phyloP scores from a whole-genome alignment of 2,797 vertebrate species.

The Silurus lanzhouensis region DNA sequence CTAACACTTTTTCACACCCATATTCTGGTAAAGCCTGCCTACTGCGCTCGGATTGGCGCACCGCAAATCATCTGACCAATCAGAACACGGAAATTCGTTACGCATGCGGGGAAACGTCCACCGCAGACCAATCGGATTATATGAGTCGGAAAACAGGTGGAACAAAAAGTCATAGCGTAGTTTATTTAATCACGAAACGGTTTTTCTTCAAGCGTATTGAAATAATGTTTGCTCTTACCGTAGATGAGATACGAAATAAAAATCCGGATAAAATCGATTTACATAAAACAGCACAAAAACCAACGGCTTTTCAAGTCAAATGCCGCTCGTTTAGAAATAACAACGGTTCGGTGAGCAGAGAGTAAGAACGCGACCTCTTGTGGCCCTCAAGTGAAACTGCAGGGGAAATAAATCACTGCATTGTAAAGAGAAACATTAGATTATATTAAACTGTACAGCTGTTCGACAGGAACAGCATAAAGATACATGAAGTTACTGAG shows the following conservation, averaged over 20 bases:
- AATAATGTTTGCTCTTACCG: neutral
- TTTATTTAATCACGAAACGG: neutral
- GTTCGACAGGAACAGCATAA: too few species aligned
- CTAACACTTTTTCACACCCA: neutral
- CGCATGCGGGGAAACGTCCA: too few species aligned
- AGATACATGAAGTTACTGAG: too few species aligned
- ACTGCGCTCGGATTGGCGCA: neutral
- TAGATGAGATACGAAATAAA: neutral
- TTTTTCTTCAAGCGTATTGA: neutral
- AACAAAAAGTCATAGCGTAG: neutral
- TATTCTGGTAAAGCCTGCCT: neutral
- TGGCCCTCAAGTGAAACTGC: slow-evolving; percentile 9
- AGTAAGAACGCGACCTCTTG: neutral
- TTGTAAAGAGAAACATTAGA: too few species aligned
- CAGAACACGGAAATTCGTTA: neutral
- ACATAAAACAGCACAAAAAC: neutral
- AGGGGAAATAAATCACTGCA: neutral
- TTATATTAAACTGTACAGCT: too few species aligned
- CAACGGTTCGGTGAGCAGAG: neutral
- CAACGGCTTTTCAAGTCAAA: neutral
- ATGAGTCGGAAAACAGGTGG: neutral
- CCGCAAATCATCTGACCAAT: neutral
- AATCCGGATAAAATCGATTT: neutral
- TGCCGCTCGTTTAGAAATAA: neutral
- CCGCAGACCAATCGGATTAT: neutral